Evolutionary conservation across 2,797 vertebrate species (phyloP), one percentile per base, ranked within the genome.

Genomic region (Hirundo rustica): DNA sequence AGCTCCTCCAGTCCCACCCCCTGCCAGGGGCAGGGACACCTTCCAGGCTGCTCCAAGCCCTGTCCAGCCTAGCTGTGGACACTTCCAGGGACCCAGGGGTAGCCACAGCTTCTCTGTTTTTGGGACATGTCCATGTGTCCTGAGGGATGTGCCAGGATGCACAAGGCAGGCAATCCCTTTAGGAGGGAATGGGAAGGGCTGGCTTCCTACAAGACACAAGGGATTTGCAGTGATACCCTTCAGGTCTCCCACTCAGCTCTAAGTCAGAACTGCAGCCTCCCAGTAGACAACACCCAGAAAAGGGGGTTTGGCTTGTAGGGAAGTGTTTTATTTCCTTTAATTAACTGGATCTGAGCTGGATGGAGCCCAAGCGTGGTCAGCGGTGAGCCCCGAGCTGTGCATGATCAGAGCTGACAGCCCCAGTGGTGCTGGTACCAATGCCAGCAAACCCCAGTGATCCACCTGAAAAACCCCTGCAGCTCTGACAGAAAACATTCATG

Each of bases 61-160:
- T 2, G 0, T 44, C 68, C 68, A 44, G 0, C 47, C 32, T 32
- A 42, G 11, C 29, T 4, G 5, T 18, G 62, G 34, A 1, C 29
- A 40, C 11, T n/a, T 2, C 7, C 64, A 67, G 53, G 15, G 42
- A 27, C 29, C 9, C 76, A 38, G 34, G 29, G 62, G 11, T 42
- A 67, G 29, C 34, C 53, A 6, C 29, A 79, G 29, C 51, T 38
- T 3, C 62, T 67, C 53, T 79, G 9, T 48, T 57, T 23, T 34
- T 64, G 64, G 20, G 40, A 3, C 36, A 47, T 5, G 0, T 38
- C 72, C 30, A 0, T 2, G 32, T 67, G 44, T 67, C 32, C 62
- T 13, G 16, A 50, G 30, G 75, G 62, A 21, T 3, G 7, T 57
- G 32, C 29, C 70, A 45, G 81, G 36, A 22, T 51, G 22, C 13